These are phyloP conservation scores for Brachyrhaphis roseni DNA, from an alignment of 2,797 vertebrate genomes.

Conservation along the genomic window DNA sequence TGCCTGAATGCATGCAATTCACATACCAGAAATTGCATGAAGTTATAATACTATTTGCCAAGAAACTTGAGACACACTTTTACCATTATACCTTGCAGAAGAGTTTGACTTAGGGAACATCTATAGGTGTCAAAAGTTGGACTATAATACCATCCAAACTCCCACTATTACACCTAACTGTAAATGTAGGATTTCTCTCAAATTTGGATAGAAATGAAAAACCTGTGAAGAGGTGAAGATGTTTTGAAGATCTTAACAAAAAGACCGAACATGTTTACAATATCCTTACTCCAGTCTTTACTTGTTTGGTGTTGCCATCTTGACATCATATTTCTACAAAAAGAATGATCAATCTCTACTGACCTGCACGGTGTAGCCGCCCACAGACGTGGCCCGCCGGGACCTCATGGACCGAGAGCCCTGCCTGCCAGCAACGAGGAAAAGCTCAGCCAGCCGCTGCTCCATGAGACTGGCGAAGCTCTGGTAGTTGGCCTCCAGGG, in stretches of 20 bases:
- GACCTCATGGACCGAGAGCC: conserved; percentile 75
- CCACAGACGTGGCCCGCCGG: conserved; percentile 88
- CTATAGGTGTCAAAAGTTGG: not conserved
- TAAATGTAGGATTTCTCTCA: not conserved
- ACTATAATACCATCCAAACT: not conserved
- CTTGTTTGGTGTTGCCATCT: not conserved
- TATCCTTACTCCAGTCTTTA: not conserved
- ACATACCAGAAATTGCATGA: not conserved
- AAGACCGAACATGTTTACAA: not conserved
- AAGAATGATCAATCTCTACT: not conserved
- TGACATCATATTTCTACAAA: not conserved
- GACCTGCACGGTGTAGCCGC: conserved; percentile 93
- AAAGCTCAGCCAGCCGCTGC: conserved; percentile 92
- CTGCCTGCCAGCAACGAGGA: conserved; percentile 91
- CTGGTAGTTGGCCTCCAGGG: conserved; percentile 93
- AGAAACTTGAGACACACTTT: not conserved
- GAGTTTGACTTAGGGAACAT: not conserved
- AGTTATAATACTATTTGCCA: not conserved
- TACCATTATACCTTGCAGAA: not conserved
- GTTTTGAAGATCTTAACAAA: not conserved
- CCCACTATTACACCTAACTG: not conserved
- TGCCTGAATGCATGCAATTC: not conserved
- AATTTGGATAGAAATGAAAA: not conserved
- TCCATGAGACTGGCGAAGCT: conserved; percentile 97
- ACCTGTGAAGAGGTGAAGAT: not conserved